Conservation (phyloP, 1,140 invertebrate genomes). For the Pristionchus pacificus region DNA sequence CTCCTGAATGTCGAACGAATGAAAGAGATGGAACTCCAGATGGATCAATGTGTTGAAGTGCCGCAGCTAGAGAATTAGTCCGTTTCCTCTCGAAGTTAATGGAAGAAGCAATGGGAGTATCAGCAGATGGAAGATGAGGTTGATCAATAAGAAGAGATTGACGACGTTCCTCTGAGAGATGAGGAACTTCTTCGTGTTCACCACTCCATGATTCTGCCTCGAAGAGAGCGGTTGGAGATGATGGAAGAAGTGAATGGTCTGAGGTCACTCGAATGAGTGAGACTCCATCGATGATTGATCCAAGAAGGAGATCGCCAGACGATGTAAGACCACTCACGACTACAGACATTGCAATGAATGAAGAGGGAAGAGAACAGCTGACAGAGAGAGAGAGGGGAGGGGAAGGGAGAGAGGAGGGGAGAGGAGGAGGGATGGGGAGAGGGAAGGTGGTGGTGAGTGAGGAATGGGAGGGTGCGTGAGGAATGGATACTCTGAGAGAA, state of each 20-base stretch:
- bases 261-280: slow-evolving; percentile 18
- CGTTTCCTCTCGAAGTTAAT: slow-evolving; percentile 33
- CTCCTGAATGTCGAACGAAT: slow-evolving; percentile 10
- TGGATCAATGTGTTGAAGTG: slow-evolving; percentile 24
- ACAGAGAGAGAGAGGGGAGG: not conserved
- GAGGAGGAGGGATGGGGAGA: not conserved
- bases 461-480: not conserved
- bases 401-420: not conserved
- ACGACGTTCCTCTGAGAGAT: slow-evolving; percentile 21
- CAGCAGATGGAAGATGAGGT: slow-evolving; percentile 14
- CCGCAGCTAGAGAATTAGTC: slow-evolving; percentile 33
- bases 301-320: slow-evolving; percentile 29
- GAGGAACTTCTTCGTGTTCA: slow-evolving; percentile 34
- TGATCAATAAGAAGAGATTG: slow-evolving; percentile 8
- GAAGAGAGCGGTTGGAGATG: slow-evolving; percentile 27
- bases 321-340: slow-evolving; percentile 31
- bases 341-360: slow-evolving; percentile 1
- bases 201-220: slow-evolving; percentile 36
- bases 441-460: not conserved
- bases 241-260: slow-evolving; percentile 20
- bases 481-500: not conserved
- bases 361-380: not conserved
- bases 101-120: slow-evolving; percentile 27
- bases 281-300: slow-evolving; percentile 15
- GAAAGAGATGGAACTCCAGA: slow-evolving; percentile 29